Conservation (phyloP, 2,113 vertebrate genomes). For the Microtus richardsoni region DNA sequence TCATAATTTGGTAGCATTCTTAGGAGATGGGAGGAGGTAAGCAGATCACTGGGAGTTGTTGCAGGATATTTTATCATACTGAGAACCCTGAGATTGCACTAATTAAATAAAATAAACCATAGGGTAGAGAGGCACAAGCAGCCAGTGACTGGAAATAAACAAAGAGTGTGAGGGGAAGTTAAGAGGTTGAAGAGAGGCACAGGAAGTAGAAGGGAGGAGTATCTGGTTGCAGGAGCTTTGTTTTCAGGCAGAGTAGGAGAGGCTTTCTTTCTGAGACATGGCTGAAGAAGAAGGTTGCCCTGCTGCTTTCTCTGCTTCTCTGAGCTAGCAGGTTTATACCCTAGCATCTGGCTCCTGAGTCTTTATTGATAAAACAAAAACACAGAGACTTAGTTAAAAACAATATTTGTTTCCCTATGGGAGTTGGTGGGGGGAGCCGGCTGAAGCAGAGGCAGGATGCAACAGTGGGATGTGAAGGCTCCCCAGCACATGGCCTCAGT, state of each 20-base stretch:
- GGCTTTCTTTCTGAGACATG: not conserved
- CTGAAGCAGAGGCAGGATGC: too few species aligned
- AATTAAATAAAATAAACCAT: not conserved
- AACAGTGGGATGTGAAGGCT: not conserved
- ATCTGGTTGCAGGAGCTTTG: not conserved
- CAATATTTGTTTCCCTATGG: not conserved
- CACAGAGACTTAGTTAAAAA: not conserved
- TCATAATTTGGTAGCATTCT: not conserved
- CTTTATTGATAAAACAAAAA: not conserved
- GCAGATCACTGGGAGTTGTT: not conserved
- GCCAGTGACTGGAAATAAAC: not conserved
- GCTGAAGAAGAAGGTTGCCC: not conserved
- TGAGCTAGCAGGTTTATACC: not conserved
- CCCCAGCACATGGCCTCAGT: not conserved
- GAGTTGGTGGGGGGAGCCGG: too few species aligned
- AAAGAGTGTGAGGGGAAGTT: not conserved
- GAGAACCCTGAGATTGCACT: not conserved
- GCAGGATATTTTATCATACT: not conserved
- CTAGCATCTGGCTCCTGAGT: not conserved
- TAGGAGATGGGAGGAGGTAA: not conserved
- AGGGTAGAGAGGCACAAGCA: not conserved
- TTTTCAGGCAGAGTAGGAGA: not conserved
- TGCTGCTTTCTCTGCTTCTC: not conserved
- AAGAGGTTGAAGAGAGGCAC: not conserved
- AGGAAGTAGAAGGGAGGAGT: not conserved